Evolutionary conservation across 2,797 vertebrate species (phyloP), one percentile per base, ranked within the genome.

Genomic region (Rhinella marina): DNA sequence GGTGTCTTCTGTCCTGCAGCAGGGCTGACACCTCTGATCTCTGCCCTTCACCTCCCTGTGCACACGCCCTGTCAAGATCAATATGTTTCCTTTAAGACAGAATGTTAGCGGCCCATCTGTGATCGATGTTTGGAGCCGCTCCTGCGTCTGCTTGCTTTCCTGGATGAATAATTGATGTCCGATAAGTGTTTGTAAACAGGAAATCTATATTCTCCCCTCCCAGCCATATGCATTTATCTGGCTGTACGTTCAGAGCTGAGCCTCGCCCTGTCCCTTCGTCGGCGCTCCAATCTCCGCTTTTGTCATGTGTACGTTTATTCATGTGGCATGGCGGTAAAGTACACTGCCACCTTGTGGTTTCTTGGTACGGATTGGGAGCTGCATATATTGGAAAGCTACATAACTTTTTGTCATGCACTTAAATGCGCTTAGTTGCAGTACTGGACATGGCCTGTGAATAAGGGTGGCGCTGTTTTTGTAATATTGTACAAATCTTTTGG

Each of bases 101-200:
- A 76, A 52, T n/a, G 77, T 81, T 56, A 14, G 25, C 57, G 10
- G 41, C 83, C 56, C 64, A 21, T 81, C 66, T 5, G 25, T 81
- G 87, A 88, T 88, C 83, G 68, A 85, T 88, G 87, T 68, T 48
- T 81, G 56, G 57, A 64, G 77, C 77, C 4, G 77, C n/a, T 66
- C 82, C 66, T 68, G 70, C 57, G 87, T 75, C 87, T 81, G 77
- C 77, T 81, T 50, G 12, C 83, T 85, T 88, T 88, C 87, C 87
- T 88, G 57, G 48, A 81, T 88, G 82, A 88, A 88, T 88, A 88
- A 88, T 88, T 88, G 87, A 88, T 88, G 83, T n/a, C 19, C 3
- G 41, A 81, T 85, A 88, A 88, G 83, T 85, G 87, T 85, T 88
- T 85, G 78, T 85, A 76, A 88, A 85, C 87, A 85, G 83, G 56